phyloP scores from a whole-genome alignment of 1,140 invertebrate genomes.

The Akabosia matsudoensis region DNA sequence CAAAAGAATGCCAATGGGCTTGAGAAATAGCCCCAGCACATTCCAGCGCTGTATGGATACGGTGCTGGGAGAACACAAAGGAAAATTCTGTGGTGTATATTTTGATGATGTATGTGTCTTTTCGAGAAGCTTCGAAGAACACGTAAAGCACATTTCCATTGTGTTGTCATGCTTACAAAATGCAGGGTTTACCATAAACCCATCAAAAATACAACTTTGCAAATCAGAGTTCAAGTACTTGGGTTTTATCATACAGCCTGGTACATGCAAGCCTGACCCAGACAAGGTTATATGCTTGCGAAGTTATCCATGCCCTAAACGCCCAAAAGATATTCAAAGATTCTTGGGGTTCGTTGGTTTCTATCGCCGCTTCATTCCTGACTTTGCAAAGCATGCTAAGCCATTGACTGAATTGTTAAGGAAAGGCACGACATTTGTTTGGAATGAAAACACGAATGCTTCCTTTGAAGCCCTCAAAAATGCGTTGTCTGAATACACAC shows the following conservation, averaged over 20 bases:
- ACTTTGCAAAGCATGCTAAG: conserved; percentile 50
- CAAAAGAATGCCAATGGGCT: conserved; percentile 52
- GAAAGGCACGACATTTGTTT: conserved; percentile 49
- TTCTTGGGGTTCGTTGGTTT: conserved; percentile 54
- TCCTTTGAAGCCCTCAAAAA: not conserved
- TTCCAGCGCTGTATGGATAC: conserved; percentile 53
- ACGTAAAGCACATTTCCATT: conserved; percentile 38
- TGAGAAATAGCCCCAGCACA: conserved; percentile 52
- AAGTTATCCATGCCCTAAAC: conserved; percentile 51
- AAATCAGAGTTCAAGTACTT: conserved; percentile 49
- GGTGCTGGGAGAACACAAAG: not conserved
- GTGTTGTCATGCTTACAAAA: conserved; percentile 16
- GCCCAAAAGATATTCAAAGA: conserved; percentile 50
- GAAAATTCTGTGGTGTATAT: not conserved
- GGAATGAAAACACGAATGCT: conserved; percentile 31
- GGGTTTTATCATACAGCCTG: conserved; percentile 49
- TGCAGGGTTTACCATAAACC: not conserved
- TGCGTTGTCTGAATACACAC: not conserved
- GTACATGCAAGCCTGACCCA: conserved; percentile 43
- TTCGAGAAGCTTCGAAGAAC: conserved; percentile 27
- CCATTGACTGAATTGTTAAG: conserved; percentile 50
- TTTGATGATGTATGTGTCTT: conserved; percentile 48
- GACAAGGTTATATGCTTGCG: conserved; percentile 48
- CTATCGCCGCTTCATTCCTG: conserved; percentile 52
- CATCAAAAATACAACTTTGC: conserved; percentile 49